Percentiles rank a stretch among this genome's conserved stretches.
Conservation (phyloP, 1,140 invertebrate genomes). For the Physella acuta region DNA sequence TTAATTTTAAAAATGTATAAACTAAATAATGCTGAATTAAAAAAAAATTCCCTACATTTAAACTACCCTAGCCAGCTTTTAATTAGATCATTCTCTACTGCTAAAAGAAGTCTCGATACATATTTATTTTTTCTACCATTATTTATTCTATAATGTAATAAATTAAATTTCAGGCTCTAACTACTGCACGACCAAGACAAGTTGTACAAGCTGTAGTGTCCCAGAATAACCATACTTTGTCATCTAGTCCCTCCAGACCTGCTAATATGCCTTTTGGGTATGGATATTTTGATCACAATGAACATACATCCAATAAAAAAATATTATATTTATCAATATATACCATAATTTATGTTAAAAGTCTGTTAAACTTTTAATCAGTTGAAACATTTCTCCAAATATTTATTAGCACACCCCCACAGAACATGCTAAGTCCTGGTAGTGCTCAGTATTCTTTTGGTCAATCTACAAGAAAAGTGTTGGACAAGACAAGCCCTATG, state of each 20-base stretch:
- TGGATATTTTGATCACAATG: too few relatives aligned
- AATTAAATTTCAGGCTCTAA: constrained; percentile 14
- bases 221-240: constrained; percentile 9
- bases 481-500: not conserved
- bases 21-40: too few relatives aligned
- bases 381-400: not conserved
- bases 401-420: constrained; percentile 21
- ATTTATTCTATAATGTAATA: too few relatives aligned
- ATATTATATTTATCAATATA: not conserved
- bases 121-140: too few relatives aligned
- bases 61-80: too few relatives aligned
- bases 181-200: constrained; percentile 16
- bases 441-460: not conserved
- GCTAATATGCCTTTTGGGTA: constrained; percentile 34
- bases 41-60: too few relatives aligned
- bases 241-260: constrained; percentile 42
- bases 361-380: not conserved
- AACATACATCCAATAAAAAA: too few relatives aligned
- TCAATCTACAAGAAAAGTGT: constrained; percentile 10
- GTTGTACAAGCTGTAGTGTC: constrained; percentile 17
- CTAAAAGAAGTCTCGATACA: too few relatives aligned
- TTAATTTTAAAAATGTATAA: too few relatives aligned
- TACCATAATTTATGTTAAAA: not conserved
- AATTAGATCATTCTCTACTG: too few relatives aligned
- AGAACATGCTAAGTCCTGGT: constrained; percentile 14